Base-by-base conservation (phyloP, 2,888 invertebrate genomes). In the Ormyrus pomaceus region DNA sequence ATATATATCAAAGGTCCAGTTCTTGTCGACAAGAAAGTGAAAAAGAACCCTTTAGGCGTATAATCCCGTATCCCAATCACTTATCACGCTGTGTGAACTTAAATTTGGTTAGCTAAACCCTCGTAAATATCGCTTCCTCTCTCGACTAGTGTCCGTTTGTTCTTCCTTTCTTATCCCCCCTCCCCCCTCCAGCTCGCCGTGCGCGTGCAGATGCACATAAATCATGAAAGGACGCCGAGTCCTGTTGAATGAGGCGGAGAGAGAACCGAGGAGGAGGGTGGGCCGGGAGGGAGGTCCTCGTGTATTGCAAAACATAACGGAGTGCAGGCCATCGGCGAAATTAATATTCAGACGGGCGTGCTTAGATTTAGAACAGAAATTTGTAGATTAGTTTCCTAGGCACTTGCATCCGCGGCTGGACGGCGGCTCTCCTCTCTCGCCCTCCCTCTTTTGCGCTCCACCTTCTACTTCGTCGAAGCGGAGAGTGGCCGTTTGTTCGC, bases 311-410 rank as follows among this genome's bases (percentile, higher is more conserved):
- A 79, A 79, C 70, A 79, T 59, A 79, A 70, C 74, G 55, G 45
- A 46, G 46, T 61, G 48, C 11, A 8, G 85, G 79, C 75, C 82
- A 78, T 83, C 82, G 82, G 82, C 81, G 82, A 84, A 89, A 90
- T 90, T 90, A 89, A 90, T 90, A 90, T 90, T 90, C 90, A 87
- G 87, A 86, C 86, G 87, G 81, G 70, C 78, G 86, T 86, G 87
- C 86, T 87, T 89, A 89, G 90, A 90, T 90, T 89, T 90, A 90
- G 90, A 89, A 90, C 89, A 87, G 88, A 87, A 89, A 90, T 90
- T 89, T 90, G 86, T 87, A 89, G 89, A 90, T 90, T 90, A 90
- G 90, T 90, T 90, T 89, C 85, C 87, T 83, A 82, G 84, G 83
- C 81, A 83, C 53, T 69, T 56, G 51, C 65, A 65, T 64, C 65